Evolutionary conservation across 2,797 vertebrate species (phyloP).

Genomic region (Poeciliopsis turneri): DNA sequence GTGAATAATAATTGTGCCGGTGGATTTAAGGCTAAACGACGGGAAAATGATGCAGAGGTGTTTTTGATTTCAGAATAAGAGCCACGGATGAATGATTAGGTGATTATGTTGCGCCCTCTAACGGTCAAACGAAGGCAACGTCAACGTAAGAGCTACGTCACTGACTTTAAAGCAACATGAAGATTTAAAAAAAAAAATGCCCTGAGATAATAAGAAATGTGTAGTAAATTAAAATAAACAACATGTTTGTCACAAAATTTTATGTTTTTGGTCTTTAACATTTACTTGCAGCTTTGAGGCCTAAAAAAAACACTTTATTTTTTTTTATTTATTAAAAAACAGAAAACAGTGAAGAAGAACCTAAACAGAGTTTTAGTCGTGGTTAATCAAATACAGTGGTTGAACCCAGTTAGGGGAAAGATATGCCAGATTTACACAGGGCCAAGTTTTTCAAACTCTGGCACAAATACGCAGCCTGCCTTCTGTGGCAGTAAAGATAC

Average conservation of each 20-base stretch:
- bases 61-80: not conserved
- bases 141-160: slow-evolving; percentile 1
- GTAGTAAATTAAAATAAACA: not conserved
- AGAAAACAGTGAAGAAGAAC: not conserved
- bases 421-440: not conserved
- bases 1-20: not conserved
- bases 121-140: slow-evolving; percentile 36
- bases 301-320: not conserved
- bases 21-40: slow-evolving; percentile 15
- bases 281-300: not conserved
- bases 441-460: not conserved
- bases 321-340: not conserved
- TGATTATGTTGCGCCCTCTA: slow-evolving; percentile 62
- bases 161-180: not conserved
- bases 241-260: not conserved
- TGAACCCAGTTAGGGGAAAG: not conserved
- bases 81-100: not conserved
- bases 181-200: not conserved
- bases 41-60: not conserved
- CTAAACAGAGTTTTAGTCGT: not conserved
- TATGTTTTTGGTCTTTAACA: not conserved
- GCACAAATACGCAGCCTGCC: not conserved
- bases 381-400: not conserved
- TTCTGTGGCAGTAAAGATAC: not conserved
- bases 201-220: not conserved